phyloP scores from a whole-genome alignment of 1,140 invertebrate genomes.

The Cryptotermes secundus region DNA sequence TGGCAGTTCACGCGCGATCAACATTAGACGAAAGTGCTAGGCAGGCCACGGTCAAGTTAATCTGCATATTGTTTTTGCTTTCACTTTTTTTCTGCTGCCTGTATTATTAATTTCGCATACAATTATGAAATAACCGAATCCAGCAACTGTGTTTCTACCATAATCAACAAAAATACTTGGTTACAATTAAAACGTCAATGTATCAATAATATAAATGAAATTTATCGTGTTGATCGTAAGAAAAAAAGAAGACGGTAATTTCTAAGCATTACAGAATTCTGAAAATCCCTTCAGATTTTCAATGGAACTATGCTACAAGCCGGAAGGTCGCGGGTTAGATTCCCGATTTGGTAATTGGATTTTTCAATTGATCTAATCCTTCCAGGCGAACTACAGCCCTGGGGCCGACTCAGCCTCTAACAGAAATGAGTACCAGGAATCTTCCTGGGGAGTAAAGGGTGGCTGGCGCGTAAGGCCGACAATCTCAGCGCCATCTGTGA shows the following conservation, averaged over 20 bases:
- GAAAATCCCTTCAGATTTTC: no score
- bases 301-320: no score
- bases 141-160: background rate
- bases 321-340: no score
- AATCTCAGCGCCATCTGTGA: no score
- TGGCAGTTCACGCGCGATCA: background rate
- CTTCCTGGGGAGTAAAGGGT: no score
- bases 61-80: conserved; percentile 42
- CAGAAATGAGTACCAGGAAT: no score
- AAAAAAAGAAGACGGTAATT: background rate
- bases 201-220: background rate
- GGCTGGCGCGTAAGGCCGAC: no score
- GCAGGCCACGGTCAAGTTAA: background rate
- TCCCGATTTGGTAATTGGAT: no score
- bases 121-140: background rate
- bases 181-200: background rate
- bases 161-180: background rate
- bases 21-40: background rate
- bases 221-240: background rate
- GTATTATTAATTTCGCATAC: background rate
- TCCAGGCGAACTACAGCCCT: no score
- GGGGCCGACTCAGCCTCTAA: no score
- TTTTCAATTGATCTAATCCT: no score
- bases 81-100: conserved; percentile 49
- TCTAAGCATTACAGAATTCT: background rate